Evolutionary conservation across 2,797 vertebrate genomes (phyloP).

Genomic region (Oceanodroma leucorhoa): DNA sequence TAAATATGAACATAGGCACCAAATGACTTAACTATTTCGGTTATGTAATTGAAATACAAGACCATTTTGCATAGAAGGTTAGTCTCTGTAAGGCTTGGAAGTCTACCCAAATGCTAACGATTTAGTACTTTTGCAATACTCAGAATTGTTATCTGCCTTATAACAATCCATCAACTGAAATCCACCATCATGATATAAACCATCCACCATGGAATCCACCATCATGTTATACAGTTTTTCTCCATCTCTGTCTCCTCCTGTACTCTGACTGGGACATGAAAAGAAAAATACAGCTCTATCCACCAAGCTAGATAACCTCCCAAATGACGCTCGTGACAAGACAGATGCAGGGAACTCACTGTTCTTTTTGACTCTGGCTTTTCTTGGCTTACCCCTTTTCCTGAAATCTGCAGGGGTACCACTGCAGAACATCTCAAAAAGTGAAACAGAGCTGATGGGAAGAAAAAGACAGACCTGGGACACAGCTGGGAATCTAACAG

Average conservation of each 20-base stretch:
- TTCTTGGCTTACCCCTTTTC: neutral
- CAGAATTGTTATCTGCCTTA: neutral
- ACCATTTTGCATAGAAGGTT: neutral
- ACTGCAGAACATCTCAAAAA: neutral
- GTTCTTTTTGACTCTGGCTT: neutral
- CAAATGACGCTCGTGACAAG: neutral
- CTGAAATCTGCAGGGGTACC: neutral
- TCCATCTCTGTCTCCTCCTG: neutral
- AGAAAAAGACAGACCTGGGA: neutral
- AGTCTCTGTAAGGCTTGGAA: neutral
- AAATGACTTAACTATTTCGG: neutral
- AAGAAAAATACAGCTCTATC: neutral
- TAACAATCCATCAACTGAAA: neutral
- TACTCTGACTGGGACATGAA: neutral
- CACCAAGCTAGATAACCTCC: neutral
- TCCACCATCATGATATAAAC: accelerated
- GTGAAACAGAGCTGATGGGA: neutral
- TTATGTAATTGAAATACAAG: neutral
- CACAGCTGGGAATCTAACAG: neutral
- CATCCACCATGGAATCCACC: neutral
- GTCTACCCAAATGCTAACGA: neutral
- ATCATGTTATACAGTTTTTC: neutral
- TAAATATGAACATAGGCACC: neutral
- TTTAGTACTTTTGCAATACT: neutral
- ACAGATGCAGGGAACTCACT: neutral